phyloP scores from a whole-genome alignment of 2,888 invertebrate genomes.

The Apomyelois bistriatella region DNA sequence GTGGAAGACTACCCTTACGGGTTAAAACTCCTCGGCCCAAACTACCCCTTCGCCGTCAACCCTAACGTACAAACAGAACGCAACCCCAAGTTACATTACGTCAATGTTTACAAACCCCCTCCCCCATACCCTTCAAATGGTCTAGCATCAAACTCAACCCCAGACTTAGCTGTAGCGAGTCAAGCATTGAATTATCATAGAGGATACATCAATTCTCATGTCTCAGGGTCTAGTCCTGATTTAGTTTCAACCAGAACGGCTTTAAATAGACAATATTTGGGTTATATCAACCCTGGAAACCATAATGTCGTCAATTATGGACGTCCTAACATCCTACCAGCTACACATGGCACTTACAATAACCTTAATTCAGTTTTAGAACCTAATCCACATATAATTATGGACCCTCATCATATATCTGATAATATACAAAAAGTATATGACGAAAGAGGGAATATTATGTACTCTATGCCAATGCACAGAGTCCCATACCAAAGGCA shows the following conservation, averaged over 20 bases:
- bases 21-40: slow-evolving; percentile 50
- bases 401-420: slow-evolving; percentile 78
- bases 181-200: slow-evolving; percentile 76
- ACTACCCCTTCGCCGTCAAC: slow-evolving; percentile 65
- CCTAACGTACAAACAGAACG: slow-evolving; percentile 64
- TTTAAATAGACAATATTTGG: slow-evolving; percentile 71
- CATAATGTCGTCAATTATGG: slow-evolving; percentile 56
- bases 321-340: slow-evolving; percentile 56
- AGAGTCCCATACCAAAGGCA: slow-evolving; percentile 65
- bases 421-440: slow-evolving; percentile 82
- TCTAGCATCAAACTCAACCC: slow-evolving; percentile 90
- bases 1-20: slow-evolving; percentile 61
- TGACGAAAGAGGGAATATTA: slow-evolving; percentile 82
- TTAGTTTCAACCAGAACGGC: slow-evolving; percentile 86
- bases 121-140: slow-evolving; percentile 90
- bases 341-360: slow-evolving; percentile 85
- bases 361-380: slow-evolving; percentile 83
- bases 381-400: slow-evolving; percentile 73
- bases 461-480: slow-evolving; percentile 81
- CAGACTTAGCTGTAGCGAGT: slow-evolving; percentile 88
- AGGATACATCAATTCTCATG: slow-evolving; percentile 76
- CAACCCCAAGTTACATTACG: slow-evolving; percentile 75
- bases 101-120: slow-evolving; percentile 89
- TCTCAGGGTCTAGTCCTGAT: slow-evolving; percentile 89
- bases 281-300: slow-evolving; percentile 50